Conservation (phyloP, 1,140 invertebrate genomes). For the Drosophila orosa region DNA sequence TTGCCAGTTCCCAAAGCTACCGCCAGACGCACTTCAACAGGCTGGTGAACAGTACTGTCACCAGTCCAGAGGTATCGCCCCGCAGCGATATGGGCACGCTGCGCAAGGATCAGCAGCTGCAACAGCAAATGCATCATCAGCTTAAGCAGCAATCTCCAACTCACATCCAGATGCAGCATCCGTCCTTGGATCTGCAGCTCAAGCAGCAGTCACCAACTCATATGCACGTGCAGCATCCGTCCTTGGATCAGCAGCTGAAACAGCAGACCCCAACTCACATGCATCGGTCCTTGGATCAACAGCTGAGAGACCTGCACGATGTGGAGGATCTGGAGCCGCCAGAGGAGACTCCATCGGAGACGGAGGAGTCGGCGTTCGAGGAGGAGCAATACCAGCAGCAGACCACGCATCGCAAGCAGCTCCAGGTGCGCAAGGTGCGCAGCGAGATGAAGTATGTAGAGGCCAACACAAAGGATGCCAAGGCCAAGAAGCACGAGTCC, state of each 20-base stretch:
- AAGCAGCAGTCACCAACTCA: neutral
- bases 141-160: constrained; percentile 1
- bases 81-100: constrained; percentile 57
- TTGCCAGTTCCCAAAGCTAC: constrained; percentile 43
- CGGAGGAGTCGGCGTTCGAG: constrained; percentile 9
- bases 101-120: constrained; percentile 54
- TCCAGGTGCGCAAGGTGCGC: constrained; percentile 78
- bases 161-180: constrained; percentile 2
- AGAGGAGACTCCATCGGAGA: constrained; percentile 11
- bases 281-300: too few relatives aligned
- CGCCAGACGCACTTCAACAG: constrained; percentile 22
- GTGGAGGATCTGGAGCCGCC: constrained; percentile 2
- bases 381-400: constrained; percentile 14
- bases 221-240: neutral
- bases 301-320: constrained; percentile 9
- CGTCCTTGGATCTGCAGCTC: constrained; percentile 5
- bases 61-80: constrained; percentile 50
- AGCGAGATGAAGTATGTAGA: constrained; percentile 81
- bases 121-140: constrained; percentile 4
- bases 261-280: too few relatives aligned
- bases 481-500: constrained; percentile 70
- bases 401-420: constrained; percentile 33
- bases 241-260: neutral
- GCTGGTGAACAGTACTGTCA: constrained; percentile 60
- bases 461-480: constrained; percentile 50